Conservation (phyloP, 1,140 invertebrate species). For the Drosophila guanche region DNA sequence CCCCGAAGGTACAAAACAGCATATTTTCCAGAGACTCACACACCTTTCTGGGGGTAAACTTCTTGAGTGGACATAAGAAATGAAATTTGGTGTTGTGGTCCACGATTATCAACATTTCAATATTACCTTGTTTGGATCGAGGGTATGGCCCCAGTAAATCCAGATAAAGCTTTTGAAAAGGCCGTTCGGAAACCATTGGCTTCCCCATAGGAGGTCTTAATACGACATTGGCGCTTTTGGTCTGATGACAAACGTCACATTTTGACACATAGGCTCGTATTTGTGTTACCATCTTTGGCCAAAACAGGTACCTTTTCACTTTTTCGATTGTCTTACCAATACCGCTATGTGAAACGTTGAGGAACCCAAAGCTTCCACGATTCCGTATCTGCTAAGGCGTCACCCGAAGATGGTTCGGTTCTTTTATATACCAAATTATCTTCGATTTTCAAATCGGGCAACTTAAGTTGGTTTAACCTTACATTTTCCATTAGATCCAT, state of each 20-base stretch:
- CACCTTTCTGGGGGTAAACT: background rate
- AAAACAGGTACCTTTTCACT: constrained; percentile 14
- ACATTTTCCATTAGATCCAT: background rate
- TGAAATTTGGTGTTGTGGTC: constrained; percentile 10
- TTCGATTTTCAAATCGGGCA: constrained; percentile 26
- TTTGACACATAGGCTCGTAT: constrained; percentile 7
- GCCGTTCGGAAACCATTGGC: background rate
- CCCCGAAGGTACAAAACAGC: constrained; percentile 11
- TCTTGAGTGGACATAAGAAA: too few species aligned
- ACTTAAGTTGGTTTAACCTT: constrained; percentile 4
- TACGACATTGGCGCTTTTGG: constrained; percentile 19
- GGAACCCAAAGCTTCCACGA: constrained; percentile 32
- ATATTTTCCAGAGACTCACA: constrained; percentile 6
- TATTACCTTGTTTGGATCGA: constrained; percentile 1
- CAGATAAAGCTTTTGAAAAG: constrained; percentile 5
- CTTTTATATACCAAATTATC: constrained; percentile 28
- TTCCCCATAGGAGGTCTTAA: constrained; percentile 1
- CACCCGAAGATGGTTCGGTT: constrained; percentile 4
- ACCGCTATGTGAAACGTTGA: constrained; percentile 16
- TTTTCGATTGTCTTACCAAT: constrained; percentile 9
- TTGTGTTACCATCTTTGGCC: constrained; percentile 16
- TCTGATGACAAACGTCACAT: constrained; percentile 12
- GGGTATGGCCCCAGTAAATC: background rate
- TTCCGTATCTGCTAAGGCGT: background rate
- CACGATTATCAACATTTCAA: constrained; percentile 2